Base-by-base conservation (phyloP, 2,113 vertebrate species). In the Rhabdomys dilectus region DNA sequence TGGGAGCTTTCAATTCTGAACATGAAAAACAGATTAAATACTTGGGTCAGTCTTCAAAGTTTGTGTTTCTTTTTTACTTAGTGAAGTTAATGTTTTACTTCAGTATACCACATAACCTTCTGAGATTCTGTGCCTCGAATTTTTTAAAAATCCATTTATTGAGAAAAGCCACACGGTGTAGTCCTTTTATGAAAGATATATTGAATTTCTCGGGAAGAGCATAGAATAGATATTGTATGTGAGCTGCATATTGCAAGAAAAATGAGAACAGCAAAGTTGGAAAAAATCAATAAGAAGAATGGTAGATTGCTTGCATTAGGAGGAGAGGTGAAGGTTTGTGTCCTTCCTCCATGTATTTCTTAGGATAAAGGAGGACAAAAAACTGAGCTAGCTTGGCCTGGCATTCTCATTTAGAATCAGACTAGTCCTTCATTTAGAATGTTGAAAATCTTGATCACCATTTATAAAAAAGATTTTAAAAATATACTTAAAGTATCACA, bases 81-180 rank as follows among this genome's bases (percentile, higher is more conserved):
- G 45, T 60, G 34, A 89, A n/a, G 26, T 77, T 75, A 89, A 77
- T 42, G 78, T 85, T 94, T 94, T 42, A 77, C 31, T 91, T 36
- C 36, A 36, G 7, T 45, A 80, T 42, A 84, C n/a, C n/a, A 85
- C 4, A 7, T 29, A 42, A 56, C 53, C 48, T 70, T 68, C 76
- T 80, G 16, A 72, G 66, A 93, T 53, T n/a, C 36, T 11, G 5
- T 34, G 17, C 11, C 34, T 88, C 84, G 19, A n/a, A 95, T 77
- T 89, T 81, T n/a, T 89, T 89, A 58, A 94, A 95, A 64, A 68
- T 64, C n/a, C 34, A 87, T 26, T 72, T 89, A 87, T 75, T 81
- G 17, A 77, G 75, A 89, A 76, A 89, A 87, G 22, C 29, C 19
- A 86, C 24, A 87, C 26, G 66, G 42, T 88, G 29, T 9, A 76